Evolutionary conservation across 2,888 invertebrate genomes (phyloP), one percentile per base, ranked within the genome.

Genomic region (Thymelicus lineola): DNA sequence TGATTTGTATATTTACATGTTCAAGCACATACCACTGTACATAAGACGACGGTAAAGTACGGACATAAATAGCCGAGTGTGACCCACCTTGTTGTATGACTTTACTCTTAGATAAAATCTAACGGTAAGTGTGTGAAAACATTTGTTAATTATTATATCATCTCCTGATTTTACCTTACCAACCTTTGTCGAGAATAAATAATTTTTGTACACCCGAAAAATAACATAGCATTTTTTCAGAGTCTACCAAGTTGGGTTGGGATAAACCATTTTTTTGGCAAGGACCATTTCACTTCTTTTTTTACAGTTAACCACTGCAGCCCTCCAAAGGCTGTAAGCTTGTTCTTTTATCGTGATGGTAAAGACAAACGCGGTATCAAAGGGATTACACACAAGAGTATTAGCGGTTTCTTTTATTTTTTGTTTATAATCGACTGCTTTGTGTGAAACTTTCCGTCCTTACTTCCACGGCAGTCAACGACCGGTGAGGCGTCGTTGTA

Each of bases 361-460:
- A 81, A 84, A 84, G 79, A 72, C 74, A 71, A 79, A 78, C 79
- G 77, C 71, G 69, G 59, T 74, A 77, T 80, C 82, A 82, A 80
- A 83, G 81, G 77, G 76, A 79, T 79, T 75, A 75, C 72, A 74
- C 69, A 77, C 82, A 82, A 81, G 80, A 81, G 84, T 87, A 89
- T 89, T 88, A 88, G 65, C 66, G 75, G 71, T 79, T 83, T 83
- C 83, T 84, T 88, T 82, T 83, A 77, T 86, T 86, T 89, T 89
- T 89, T 85, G 84, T 83, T 86, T 85, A 82, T 86, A 84, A 88
- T 87, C 87, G 83, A 81, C 81, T 79, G 86, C 89, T 90, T 89
- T 90, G 88, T 86, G 83, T 75, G 73, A 75, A 82, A 84, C 83
- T 88, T 87, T 81, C 69, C 67, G 76, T 78, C 80, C 76, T 76